Base-by-base conservation (phyloP, 2,113 vertebrate genomes). In the Hippotragus niger region DNA sequence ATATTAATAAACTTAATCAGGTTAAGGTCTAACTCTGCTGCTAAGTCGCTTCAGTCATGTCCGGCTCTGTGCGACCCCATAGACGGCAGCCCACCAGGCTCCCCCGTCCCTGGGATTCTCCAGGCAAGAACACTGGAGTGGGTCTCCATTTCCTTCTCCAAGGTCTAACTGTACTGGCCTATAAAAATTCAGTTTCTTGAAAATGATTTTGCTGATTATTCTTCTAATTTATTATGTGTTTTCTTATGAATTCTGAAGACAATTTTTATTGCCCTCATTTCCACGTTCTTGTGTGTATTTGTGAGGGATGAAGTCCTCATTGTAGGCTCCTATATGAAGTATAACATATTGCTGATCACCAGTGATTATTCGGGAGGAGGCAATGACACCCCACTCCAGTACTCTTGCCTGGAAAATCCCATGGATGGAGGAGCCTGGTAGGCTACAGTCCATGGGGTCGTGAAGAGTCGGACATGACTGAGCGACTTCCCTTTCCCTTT, bases 161-260 rank as follows among this genome's bases (percentile, higher is more conserved):
- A 57, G 23, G 55, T 57, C 55, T 57, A 57, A 57, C 55, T 57
- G 9, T 96, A n/a, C 19, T 89, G n/a, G 33, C 25, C 12, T 86
- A 50, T 12, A 92, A 89, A 89, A 92, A 83, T 82, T 83, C 19
- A 85, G 15, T 62, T 97, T 96, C 52, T 91, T 84, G 29, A 53
- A 71, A 95, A 78, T 43, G 2, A 81, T 57, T 93, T 88, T 91
- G 4, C 50, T 50, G 71, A 71, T 74, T 94, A 31, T 53, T 71
- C 16, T 85, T 88, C 76, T 93, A 11, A 93, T 95, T 76, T 83
- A 90, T 52, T 88, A 36, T 45, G 36, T 91, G 6, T 52, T 85
- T 91, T 97, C n/a, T 60, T 74, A 93, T 31, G 62, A 95, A 71
- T 94, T 92, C 36, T 81, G 53, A 96, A 97, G 13, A 16, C 6